Evolutionary conservation across 2,113 vertebrate genomes (phyloP).

Genomic region (Neofelis nebulosa): DNA sequence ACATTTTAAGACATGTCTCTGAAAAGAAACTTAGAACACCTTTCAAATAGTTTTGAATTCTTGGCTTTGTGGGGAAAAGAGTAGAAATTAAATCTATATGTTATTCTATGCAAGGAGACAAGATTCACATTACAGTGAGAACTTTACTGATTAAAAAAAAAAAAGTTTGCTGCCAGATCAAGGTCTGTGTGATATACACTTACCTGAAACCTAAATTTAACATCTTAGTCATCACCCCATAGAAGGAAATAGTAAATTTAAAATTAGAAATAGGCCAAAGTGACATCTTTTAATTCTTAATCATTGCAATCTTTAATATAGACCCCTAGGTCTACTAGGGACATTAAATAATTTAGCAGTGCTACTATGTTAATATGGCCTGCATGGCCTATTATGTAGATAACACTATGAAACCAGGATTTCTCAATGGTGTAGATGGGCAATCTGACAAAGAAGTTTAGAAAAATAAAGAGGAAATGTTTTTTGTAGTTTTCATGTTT

Average conservation of each 20-base stretch:
- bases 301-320: accelerated
- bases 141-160: neutral
- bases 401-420: neutral
- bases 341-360: neutral
- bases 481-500: neutral
- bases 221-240: neutral
- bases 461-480: neutral
- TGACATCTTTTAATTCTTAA: neutral
- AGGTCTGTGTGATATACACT: neutral
- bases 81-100: neutral
- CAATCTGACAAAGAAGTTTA: neutral
- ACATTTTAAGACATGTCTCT: neutral
- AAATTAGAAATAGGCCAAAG: accelerated
- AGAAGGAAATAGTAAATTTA: neutral
- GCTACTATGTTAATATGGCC: too few relatives aligned
- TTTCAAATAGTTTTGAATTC: neutral
- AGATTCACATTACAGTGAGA: neutral
- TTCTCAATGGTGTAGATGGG: neutral
- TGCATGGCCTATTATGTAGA: accelerated
- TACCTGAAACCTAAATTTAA: neutral
- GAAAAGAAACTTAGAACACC: neutral
- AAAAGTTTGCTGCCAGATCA: neutral
- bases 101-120: neutral
- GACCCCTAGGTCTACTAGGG: neutral
- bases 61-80: neutral